Conservation (phyloP, 2,113 vertebrate species). For the Orientallactaga bullata region DNA sequence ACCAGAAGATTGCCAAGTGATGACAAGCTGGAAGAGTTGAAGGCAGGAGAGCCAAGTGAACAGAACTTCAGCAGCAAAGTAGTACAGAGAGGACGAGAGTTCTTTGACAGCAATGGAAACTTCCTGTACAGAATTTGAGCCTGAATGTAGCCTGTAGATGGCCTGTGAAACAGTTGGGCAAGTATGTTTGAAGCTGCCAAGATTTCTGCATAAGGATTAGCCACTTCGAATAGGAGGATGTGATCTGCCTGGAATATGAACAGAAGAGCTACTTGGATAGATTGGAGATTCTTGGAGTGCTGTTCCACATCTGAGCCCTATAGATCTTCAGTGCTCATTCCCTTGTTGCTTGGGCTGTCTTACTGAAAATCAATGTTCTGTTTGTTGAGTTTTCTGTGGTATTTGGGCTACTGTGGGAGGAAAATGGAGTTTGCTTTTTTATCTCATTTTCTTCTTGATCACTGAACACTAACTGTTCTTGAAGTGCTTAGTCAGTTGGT, state of each 20-base stretch:
- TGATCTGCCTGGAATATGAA: background rate
- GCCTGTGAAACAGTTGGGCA: background rate
- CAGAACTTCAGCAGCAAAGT: conserved; percentile 76
- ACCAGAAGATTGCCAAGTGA: conserved; percentile 59
- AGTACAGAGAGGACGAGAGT: conserved; percentile 87
- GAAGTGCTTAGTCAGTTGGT: background rate
- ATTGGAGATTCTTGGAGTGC: background rate
- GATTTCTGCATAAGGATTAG: background rate
- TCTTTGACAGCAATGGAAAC: conserved; percentile 90
- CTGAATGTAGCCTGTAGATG: background rate
- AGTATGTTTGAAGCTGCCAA: background rate
- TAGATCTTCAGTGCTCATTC: background rate
- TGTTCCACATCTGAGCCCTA: background rate
- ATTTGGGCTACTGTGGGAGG: background rate
- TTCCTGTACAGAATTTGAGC: conserved; percentile 91
- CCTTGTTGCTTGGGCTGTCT: background rate
- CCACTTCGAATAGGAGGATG: background rate
- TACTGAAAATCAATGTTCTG: background rate
- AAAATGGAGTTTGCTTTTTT: conserved; percentile 9
- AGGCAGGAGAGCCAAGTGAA: conserved; percentile 53
- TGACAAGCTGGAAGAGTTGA: conserved; percentile 79
- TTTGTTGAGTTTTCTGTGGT: conserved; percentile 31
- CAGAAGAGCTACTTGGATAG: background rate
- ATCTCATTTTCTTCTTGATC: conserved; percentile 34
- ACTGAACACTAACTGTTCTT: conserved; percentile 13